Evolutionary conservation across 2,113 vertebrate species (phyloP).

Genomic region (Ptilorrhoa leucosticta): DNA sequence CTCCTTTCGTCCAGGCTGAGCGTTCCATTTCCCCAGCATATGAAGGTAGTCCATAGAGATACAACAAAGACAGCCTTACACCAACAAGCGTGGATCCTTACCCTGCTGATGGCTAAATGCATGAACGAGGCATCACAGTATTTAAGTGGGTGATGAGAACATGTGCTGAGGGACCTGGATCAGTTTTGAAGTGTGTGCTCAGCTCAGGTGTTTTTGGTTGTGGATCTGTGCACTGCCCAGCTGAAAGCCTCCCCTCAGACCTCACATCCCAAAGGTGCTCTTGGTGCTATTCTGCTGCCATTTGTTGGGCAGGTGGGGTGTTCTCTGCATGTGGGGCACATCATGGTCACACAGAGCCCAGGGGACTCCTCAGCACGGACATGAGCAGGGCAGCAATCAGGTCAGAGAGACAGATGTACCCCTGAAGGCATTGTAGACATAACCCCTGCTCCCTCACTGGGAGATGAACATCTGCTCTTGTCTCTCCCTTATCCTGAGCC

Average conservation of each 20-base stretch:
- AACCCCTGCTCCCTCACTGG: background rate
- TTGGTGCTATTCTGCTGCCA: background rate
- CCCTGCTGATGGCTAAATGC: background rate
- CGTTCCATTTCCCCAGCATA: background rate
- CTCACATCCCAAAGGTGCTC: background rate
- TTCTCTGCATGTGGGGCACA: background rate
- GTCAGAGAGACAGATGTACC: background rate
- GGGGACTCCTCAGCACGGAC: background rate
- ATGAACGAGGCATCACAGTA: background rate
- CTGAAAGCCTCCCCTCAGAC: background rate
- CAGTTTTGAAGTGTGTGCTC: background rate
- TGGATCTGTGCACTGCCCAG: background rate
- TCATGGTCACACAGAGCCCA: background rate
- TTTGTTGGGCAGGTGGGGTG: background rate
- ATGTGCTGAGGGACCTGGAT: too few relatives aligned
- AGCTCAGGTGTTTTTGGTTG: accelerated
- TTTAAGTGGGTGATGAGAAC: background rate
- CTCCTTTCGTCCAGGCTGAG: background rate
- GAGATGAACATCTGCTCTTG: background rate
- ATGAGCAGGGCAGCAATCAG: background rate
- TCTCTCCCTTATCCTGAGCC: background rate
- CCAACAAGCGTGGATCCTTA: background rate
- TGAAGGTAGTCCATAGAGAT: background rate
- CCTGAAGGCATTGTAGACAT: background rate
- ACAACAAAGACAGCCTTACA: background rate